Conservation (phyloP, 2,797 vertebrate genomes). For the Sebastes alutus region DNA sequence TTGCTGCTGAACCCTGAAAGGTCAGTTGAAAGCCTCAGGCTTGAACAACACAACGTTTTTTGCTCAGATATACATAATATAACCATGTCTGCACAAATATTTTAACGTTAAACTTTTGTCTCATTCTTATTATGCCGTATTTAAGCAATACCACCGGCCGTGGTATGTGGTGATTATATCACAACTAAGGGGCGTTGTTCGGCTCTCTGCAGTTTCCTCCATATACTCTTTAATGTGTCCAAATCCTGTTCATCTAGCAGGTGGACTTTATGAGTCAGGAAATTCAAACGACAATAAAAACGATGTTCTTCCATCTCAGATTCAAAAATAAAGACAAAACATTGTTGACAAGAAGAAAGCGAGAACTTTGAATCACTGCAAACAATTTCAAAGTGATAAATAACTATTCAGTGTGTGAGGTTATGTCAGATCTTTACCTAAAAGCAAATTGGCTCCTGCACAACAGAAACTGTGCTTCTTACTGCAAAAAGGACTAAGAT, state of each 20-base stretch:
- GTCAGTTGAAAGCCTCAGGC: background rate
- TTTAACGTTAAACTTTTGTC: background rate
- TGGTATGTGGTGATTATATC: background rate
- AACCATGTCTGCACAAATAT: background rate
- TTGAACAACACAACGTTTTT: background rate
- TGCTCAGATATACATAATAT: background rate
- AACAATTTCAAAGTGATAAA: background rate
- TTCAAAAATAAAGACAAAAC: background rate
- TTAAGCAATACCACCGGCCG: background rate
- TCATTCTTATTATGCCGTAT: background rate
- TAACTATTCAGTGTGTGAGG: background rate
- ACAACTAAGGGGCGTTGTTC: background rate
- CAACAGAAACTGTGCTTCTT: background rate
- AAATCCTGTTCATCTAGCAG: background rate
- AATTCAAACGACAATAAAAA: too few species aligned
- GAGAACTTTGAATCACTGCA: background rate
- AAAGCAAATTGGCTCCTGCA: background rate
- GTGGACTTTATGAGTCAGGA: background rate
- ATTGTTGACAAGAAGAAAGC: background rate
- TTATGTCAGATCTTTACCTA: background rate
- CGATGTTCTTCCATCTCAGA: background rate
- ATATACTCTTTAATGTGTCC: background rate
- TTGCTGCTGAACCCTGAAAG: background rate
- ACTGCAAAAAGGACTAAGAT: background rate
- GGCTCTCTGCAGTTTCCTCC: background rate